Evolutionary conservation across 2,797 vertebrate species (phyloP).

Genomic region (Gymnothorax reevesii): DNA sequence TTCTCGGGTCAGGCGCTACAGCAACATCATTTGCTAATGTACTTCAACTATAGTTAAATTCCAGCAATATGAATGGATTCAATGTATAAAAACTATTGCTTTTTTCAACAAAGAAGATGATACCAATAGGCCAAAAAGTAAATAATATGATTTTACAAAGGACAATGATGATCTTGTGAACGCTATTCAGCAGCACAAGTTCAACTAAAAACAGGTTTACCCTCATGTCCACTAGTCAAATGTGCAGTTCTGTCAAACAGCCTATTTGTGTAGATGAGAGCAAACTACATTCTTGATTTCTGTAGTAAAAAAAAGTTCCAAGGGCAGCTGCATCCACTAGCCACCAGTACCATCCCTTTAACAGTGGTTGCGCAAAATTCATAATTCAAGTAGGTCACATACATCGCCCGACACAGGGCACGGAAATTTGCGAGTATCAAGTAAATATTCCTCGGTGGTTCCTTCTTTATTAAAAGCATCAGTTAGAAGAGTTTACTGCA

Average conservation of each 20-base stretch:
- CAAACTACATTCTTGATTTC: neutral
- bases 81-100: neutral
- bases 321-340: neutral
- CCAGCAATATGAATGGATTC: neutral
- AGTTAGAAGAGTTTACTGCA: constrained; percentile 1
- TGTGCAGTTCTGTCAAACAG: neutral
- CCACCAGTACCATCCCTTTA: neutral
- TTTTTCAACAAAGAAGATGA: no score
- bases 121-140: neutral
- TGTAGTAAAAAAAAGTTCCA: neutral
- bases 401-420: neutral
- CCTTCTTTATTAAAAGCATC: neutral
- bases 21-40: neutral
- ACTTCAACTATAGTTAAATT: neutral
- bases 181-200: neutral
- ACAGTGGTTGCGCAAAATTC: neutral
- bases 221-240: neutral
- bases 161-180: neutral
- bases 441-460: neutral
- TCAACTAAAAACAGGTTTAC: neutral
- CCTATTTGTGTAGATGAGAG: neutral
- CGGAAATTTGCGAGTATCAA: neutral
- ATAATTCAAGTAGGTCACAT: neutral
- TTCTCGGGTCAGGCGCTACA: neutral
- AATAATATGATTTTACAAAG: neutral